These are phyloP conservation scores for Falco columbarius DNA, from an alignment of 2,797 vertebrate species.

Conservation along the genomic window DNA sequence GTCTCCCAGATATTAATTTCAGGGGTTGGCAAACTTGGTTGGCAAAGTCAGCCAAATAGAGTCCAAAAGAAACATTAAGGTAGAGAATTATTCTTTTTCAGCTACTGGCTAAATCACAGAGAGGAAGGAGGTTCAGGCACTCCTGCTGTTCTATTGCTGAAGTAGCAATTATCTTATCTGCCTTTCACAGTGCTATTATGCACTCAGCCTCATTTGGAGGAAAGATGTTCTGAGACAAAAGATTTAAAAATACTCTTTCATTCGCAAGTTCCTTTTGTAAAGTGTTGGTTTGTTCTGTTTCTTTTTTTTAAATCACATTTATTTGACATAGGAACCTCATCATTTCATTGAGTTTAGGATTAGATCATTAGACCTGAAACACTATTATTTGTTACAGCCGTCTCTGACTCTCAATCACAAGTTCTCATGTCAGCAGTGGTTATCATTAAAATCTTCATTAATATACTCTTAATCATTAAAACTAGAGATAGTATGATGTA, in stretches of 20 bases:
- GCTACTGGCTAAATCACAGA: slow-evolving; percentile 4
- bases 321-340: neutral
- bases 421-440: neutral
- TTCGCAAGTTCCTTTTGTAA: neutral
- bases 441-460: neutral
- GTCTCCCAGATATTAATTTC: slow-evolving; percentile 47
- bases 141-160: slow-evolving; percentile 35
- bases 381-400: neutral
- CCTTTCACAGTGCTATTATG: neutral
- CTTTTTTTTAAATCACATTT: neutral
- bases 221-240: slow-evolving; percentile 30
- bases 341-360: slow-evolving; percentile 9
- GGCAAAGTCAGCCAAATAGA: slow-evolving; percentile 9
- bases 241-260: slow-evolving; percentile 31
- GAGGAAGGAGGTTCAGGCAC: neutral
- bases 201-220: neutral
- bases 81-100: slow-evolving; percentile 13
- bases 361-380: neutral
- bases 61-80: slow-evolving; percentile 62
- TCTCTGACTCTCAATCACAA: neutral
- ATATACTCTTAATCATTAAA: slow-evolving; percentile 1
- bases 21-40: neutral
- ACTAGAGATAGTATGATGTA: neutral
- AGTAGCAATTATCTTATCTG: slow-evolving; percentile 51
- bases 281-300: neutral